Base-by-base conservation (phyloP, 2,113 vertebrate species). In the Camelus dromedarius region DNA sequence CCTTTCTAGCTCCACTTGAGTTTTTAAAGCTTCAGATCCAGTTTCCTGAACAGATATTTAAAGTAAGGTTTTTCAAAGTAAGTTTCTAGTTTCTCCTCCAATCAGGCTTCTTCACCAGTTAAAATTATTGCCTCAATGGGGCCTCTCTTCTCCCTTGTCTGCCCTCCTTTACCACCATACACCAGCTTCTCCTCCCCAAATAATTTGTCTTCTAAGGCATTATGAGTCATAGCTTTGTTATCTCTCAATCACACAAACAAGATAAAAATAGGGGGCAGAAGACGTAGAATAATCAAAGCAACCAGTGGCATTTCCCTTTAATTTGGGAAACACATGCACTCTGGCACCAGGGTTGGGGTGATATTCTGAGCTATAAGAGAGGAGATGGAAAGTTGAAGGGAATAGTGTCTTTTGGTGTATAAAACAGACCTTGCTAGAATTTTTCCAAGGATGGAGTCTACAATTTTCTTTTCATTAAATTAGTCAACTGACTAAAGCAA, bases 391-490 rank as follows among this genome's bases (percentile, higher is more conserved):
- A 95, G 20, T 42, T 91, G 28, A 56, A 84, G 24, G 60, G 24
- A 80, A 85, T 5, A 19, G 9, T 52, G 6, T 48, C 16, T 69
- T 93, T 93, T 18, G 13, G 42, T 70, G 69, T 35, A 35, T 28
- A 76, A 81, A 76, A 30, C 60, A 54, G 24, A 86, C 8, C 32
- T 20, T 52, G 10, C 69, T 76, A 79, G 62, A 95, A 85, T 50
- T 88, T 75, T 89, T 91, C 58, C 64, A 89, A 95, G 28, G 16
- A 86, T 72, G 14, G 20, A 15, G 32, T 22, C 20, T 64, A 42
- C 35, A 32, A 30, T 69, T 95, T 93, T 58, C 42, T 90, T 83
- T 94, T 72, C 46, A 81, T 73, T 84, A 87, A 52, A 35, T 95
- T 46, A 79, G 26, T 88, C 93, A 35, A 87, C 20, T 60, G 22